phyloP scores from a whole-genome alignment of 2,113 vertebrate species.

The Charina bottae region DNA sequence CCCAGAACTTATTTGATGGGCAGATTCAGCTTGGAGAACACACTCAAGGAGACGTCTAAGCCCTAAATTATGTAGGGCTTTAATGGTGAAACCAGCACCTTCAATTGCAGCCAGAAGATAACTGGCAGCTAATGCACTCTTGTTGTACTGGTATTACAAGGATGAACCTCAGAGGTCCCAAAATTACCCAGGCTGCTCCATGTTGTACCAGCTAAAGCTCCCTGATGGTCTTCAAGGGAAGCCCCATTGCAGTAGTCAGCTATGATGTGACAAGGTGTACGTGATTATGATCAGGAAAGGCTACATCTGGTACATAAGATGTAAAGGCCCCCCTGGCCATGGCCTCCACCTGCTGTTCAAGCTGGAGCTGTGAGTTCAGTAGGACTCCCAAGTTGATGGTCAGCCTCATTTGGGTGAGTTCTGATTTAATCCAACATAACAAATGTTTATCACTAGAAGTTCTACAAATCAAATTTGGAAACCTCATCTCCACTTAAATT shows the following conservation, averaged over 20 bases:
- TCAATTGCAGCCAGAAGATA: no score
- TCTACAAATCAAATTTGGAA: not conserved
- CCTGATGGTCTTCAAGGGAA: not conserved
- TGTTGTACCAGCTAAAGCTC: no score
- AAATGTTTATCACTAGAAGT: not conserved
- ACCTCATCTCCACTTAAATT: not conserved
- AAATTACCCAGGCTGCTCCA: no score
- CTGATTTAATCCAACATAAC: not conserved
- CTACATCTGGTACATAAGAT: not conserved
- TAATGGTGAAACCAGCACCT: no score
- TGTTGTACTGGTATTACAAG: no score
- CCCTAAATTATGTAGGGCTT: no score
- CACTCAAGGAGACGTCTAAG: no score
- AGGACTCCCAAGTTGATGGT: not conserved
- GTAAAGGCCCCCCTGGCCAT: no score
- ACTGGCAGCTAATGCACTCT: no score
- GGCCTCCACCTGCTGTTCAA: not conserved
- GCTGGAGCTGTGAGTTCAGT: not conserved
- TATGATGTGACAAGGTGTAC: not conserved
- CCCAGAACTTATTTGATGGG: not conserved
- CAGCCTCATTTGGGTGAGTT: not conserved
- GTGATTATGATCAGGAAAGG: not conserved
- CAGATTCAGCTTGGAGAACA: not conserved
- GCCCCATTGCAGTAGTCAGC: not conserved
- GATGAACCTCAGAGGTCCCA: no score